phyloP scores from a whole-genome alignment of 1,140 invertebrate genomes.

The Drosophila lowei region DNA sequence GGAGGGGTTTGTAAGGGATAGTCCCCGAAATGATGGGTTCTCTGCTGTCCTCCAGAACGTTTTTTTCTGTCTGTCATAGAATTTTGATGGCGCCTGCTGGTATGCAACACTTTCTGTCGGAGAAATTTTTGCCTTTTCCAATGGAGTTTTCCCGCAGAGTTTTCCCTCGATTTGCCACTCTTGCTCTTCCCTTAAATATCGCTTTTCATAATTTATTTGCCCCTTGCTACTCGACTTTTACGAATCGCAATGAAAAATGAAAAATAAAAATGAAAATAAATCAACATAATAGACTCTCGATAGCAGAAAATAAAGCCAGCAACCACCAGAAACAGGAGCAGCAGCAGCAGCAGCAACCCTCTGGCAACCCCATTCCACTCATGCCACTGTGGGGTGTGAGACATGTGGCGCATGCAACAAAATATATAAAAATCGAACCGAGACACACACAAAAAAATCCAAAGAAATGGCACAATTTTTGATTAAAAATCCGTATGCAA shows the following conservation, averaged over 20 bases:
- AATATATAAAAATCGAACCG: slow-evolving; percentile 56
- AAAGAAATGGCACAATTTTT: slow-evolving; percentile 61
- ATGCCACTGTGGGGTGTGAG: background rate
- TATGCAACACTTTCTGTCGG: slow-evolving; percentile 36
- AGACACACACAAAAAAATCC: slow-evolving; percentile 39
- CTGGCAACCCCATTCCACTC: background rate
- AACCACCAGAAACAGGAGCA: slow-evolving; percentile 43
- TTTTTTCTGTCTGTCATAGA: slow-evolving; percentile 20
- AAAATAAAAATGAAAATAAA: slow-evolving; percentile 76
- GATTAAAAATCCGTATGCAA: slow-evolving; percentile 75
- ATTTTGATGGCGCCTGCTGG: slow-evolving; percentile 42
- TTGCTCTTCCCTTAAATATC: slow-evolving; percentile 36
- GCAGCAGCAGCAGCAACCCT: slow-evolving; percentile 57
- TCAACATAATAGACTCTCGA: slow-evolving; percentile 75
- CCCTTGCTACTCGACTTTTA: slow-evolving; percentile 33
- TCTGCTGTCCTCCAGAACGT: slow-evolving; percentile 17
- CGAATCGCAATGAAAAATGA: slow-evolving; percentile 72
- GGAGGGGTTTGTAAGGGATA: too few relatives aligned
- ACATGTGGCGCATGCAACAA: slow-evolving; percentile 16
- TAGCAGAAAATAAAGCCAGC: slow-evolving; percentile 35
- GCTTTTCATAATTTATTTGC: slow-evolving; percentile 66
- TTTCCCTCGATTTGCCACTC: background rate
- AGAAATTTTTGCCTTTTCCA: background rate
- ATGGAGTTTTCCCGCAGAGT: slow-evolving; percentile 12
- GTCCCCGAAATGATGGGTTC: too few relatives aligned